Percentiles rank a stretch among this genome's conserved stretches.
phyloP scores from a whole-genome alignment of 2,888 invertebrate species.

The Mycogona germanica region DNA sequence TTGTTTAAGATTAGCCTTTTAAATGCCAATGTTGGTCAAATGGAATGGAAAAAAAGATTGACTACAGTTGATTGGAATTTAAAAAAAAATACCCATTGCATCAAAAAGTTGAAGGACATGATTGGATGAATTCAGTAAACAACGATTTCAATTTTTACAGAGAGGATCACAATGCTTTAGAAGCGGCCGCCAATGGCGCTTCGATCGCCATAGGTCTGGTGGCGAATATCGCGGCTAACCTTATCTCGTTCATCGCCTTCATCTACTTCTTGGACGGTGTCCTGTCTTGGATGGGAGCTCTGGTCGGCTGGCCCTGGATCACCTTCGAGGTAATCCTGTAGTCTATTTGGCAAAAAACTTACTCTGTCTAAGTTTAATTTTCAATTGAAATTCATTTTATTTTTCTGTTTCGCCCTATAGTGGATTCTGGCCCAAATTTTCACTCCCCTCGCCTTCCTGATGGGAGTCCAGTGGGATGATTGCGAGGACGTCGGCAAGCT shows the following conservation, averaged over 20 bases:
- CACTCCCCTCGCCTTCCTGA: constrained; percentile 76
- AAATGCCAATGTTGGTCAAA: too few species aligned
- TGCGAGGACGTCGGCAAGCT: constrained; percentile 65
- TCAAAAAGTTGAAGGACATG: too few species aligned
- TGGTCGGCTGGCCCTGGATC: constrained; percentile 49
- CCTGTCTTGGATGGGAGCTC: constrained; percentile 62
- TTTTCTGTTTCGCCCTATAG: constrained; percentile 34
- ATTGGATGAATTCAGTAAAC: too few species aligned
- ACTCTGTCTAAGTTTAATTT: not conserved
- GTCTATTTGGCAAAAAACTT: not conserved
- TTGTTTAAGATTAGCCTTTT: too few species aligned
- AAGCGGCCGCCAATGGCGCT: constrained; percentile 86
- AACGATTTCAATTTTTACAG: not conserved
- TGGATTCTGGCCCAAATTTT: constrained; percentile 75
- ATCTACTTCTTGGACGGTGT: constrained; percentile 71
- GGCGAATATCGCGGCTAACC: constrained; percentile 75
- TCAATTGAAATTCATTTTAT: not conserved
- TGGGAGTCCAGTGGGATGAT: constrained; percentile 54
- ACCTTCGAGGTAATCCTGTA: constrained; percentile 12
- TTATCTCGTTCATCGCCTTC: constrained; percentile 82
- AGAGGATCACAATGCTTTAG: constrained; percentile 54
- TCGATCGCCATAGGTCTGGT: constrained; percentile 64
- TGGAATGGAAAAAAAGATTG: too few species aligned
- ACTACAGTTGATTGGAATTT: too few species aligned
- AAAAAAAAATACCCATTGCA: too few species aligned